Evolutionary conservation across 2,797 vertebrate genomes (phyloP).

Genomic region (Amphiprion clarkii): DNA sequence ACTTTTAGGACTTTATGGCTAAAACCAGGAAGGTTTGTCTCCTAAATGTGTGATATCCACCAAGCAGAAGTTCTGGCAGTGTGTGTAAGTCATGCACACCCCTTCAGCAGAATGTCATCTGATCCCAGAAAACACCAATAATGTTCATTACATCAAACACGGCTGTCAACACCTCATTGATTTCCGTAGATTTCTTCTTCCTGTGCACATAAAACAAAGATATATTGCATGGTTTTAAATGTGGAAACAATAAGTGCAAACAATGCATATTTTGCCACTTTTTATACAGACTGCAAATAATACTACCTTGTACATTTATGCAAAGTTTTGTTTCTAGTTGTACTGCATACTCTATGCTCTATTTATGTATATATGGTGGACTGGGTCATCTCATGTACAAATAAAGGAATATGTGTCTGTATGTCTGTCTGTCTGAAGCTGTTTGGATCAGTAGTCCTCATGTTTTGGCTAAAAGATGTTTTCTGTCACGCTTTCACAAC

Average conservation of each 20-base stretch:
- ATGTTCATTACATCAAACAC: constrained; percentile 27
- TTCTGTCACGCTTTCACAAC: too few species aligned
- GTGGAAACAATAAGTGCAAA: too few species aligned
- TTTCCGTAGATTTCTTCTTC: constrained; percentile 16
- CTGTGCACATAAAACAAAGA: not conserved
- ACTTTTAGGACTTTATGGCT: not conserved
- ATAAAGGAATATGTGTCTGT: too few species aligned
- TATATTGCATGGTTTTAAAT: not conserved
- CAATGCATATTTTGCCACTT: too few species aligned
- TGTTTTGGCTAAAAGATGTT: too few species aligned
- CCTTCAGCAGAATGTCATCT: constrained; percentile 32
- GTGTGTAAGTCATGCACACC: constrained; percentile 26
- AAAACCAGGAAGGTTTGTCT: not conserved
- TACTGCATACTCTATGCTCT: not conserved
- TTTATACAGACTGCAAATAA: too few species aligned
- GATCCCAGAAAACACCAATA: constrained; percentile 12
- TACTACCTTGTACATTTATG: too few species aligned
- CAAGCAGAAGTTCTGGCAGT: constrained; percentile 21
- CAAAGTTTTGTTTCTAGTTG: not conserved
- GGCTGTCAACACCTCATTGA: constrained; percentile 8
- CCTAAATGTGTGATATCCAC: constrained; percentile 10
- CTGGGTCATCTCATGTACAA: too few species aligned
- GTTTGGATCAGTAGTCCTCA: too few species aligned
- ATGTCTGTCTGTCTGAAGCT: too few species aligned
- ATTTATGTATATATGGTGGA: not conserved